Evolutionary conservation across 2,888 invertebrate species (phyloP).

Genomic region (Eupithecia tripunctaria): DNA sequence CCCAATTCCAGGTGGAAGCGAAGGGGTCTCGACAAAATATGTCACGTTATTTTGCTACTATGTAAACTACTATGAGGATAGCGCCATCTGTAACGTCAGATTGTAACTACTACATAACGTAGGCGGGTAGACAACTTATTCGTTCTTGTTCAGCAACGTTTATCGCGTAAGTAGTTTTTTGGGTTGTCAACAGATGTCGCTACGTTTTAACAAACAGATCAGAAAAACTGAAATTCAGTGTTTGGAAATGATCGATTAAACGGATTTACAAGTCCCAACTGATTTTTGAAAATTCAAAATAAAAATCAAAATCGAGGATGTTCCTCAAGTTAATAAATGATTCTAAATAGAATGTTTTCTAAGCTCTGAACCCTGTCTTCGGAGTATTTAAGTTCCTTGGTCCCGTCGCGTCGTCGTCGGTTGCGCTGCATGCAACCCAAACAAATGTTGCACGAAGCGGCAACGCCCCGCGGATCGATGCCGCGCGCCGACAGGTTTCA

Average conservation of each 20-base stretch:
- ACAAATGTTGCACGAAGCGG: constrained; percentile 76
- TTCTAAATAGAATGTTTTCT: neutral
- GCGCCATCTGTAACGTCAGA: neutral
- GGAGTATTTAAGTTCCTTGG: too few species aligned
- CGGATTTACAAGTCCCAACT: neutral
- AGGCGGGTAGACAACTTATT: neutral
- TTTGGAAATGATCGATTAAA: neutral
- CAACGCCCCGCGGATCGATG: constrained; percentile 77
- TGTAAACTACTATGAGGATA: neutral
- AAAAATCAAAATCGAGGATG: neutral
- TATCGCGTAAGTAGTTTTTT: neutral
- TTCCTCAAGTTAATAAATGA: too few species aligned
- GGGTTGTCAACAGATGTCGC: constrained; percentile 6
- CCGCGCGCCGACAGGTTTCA: constrained; percentile 58
- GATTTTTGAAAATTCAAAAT: neutral
- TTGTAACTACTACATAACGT: neutral
- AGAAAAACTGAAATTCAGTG: neutral
- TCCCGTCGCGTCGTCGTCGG: neutral
- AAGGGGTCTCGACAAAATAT: too few species aligned
- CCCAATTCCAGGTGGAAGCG: too few species aligned
- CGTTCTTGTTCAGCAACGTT: neutral
- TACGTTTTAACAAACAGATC: neutral
- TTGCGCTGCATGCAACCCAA: constrained; percentile 73
- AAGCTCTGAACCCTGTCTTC: too few species aligned
- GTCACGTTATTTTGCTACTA: too few species aligned